phyloP scores from a whole-genome alignment of 2,888 invertebrate species.

The Melipona beecheii region DNA sequence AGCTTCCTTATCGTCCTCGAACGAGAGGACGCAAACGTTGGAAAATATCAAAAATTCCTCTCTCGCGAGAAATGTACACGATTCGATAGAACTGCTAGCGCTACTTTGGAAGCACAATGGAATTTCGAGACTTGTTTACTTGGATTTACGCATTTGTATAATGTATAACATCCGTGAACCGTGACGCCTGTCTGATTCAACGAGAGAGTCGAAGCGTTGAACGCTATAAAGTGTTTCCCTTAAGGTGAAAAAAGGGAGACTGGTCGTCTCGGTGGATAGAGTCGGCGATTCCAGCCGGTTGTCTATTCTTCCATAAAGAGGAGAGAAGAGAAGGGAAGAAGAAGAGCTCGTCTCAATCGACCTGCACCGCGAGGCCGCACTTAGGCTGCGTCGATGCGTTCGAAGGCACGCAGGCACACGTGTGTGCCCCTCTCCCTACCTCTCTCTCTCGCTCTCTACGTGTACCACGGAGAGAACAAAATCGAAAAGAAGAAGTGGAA shows the following conservation, averaged over 20 bases:
- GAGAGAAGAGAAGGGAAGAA: slow-evolving; percentile 2
- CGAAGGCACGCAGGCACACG: slow-evolving; percentile 26
- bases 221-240: too few relatives aligned
- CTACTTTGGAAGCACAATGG: too few relatives aligned
- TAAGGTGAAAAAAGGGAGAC: background rate
- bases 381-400: slow-evolving; percentile 35
- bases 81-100: too few relatives aligned
- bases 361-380: slow-evolving; percentile 7
- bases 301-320: slow-evolving; percentile 57
- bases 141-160: too few relatives aligned
- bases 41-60: too few relatives aligned
- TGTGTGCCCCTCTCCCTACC: slow-evolving; percentile 5
- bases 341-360: slow-evolving; percentile 44
- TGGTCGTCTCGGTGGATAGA: background rate
- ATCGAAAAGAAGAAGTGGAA: slow-evolving; percentile 65
- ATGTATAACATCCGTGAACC: background rate
- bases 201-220: background rate
- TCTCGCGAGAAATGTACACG: too few relatives aligned
- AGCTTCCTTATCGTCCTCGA: too few relatives aligned
- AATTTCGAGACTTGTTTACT: too few relatives aligned
- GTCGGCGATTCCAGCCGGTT: slow-evolving; percentile 31
- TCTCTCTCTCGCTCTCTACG: too few relatives aligned
- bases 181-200: background rate
- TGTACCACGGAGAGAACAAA: slow-evolving; percentile 53
- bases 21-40: too few relatives aligned